Evolutionary conservation across 1,140 invertebrate species (phyloP), one percentile per base, ranked within the genome.

Genomic region (Arion vulgaris): DNA sequence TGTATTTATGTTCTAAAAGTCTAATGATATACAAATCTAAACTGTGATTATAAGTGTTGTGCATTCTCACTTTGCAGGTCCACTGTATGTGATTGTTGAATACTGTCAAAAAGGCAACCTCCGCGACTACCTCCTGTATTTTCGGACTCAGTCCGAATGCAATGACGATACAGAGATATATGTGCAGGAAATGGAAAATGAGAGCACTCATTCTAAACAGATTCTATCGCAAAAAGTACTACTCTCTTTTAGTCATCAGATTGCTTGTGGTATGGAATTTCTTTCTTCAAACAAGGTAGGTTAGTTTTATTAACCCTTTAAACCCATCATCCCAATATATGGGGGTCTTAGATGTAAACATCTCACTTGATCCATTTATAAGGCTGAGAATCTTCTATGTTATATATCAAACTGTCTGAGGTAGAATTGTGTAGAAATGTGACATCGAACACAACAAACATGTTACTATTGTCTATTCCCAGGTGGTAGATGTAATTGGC

Each of bases 231-330:
- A 80, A 38, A 71, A 51, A 34, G 28, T 80, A n/a, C 94, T 99
- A 26, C 96, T 98, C 1, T 97, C 96, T n/a, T 99, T 98, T 92
- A 96, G 97, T 0, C 98, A 96, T 91, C 98, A 99, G 94, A 96
- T 99, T 2, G 97, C 98, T 1, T 94, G 96, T 82, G 98, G 98
- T 78, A 99, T 99, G 98, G 97, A 99, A 87, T 99, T 99, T 93
- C 93, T 99, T 72, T 95, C 97, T 5, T 97, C 96, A 9, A 95
- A 96, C 93, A 95, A 96, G 92, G 96, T 97, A 93, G 89, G 84
- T 68, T 53, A 9, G 9, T 73, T 49, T 49, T 49, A 19, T 9
- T 11, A 49, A 49, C 45, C n/a, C n/a, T n/a, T n/a, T n/a, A n/a
- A n/a, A n/a, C n/a, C n/a, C n/a, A n/a, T n/a, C n/a, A n/a, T n/a